Evolutionary conservation across 2,888 invertebrate genomes (phyloP), one percentile per base, ranked within the genome.

Genomic region (Helleia helle): DNA sequence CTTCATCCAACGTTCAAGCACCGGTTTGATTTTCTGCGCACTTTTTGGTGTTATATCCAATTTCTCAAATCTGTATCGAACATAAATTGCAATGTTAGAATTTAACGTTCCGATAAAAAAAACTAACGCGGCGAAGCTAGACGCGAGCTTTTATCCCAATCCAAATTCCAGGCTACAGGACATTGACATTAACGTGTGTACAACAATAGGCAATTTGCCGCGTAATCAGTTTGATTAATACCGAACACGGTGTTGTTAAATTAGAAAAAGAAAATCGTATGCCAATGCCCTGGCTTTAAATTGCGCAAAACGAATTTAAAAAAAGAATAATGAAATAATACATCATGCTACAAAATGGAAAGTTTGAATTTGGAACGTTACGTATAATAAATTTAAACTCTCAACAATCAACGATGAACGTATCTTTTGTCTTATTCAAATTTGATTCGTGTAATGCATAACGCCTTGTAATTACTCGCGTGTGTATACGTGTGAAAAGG

Each of bases 41-140:
- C 97, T 97, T 88, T 98, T 97, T 72, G 98, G 98, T 68, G 98
- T 98, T 68, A 98, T 98, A 88, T 98, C 98, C 87, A 98, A 89
- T 88, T 98, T 98, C 88, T 98, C 98, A 90, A 98, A 98, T 93
- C 96, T 96, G 86, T 71, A 87, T 86, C 75, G 76, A 86, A 87
- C 77, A 86, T 75, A 71, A 83, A 81, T 80, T 55, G 64, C 71
- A 66, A 71, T 76, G 79, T 77, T 81, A 84, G 80, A 81, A 59
- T 69, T 58, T 65, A 60, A 65, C 73, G 74, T 64, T 63, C 69
- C 71, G 65, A 57, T 56, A 56, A 60, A 52, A 55, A 58, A 56
- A 40, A 47, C 52, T 55, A 59, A 50, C 60, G 61, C 59, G 55
- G 53, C 56, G 58, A 45, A 51, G 48, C 50, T 50, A 45, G 46